Conservation (phyloP, 2,113 vertebrate genomes). For the Leiothrix lutea region DNA sequence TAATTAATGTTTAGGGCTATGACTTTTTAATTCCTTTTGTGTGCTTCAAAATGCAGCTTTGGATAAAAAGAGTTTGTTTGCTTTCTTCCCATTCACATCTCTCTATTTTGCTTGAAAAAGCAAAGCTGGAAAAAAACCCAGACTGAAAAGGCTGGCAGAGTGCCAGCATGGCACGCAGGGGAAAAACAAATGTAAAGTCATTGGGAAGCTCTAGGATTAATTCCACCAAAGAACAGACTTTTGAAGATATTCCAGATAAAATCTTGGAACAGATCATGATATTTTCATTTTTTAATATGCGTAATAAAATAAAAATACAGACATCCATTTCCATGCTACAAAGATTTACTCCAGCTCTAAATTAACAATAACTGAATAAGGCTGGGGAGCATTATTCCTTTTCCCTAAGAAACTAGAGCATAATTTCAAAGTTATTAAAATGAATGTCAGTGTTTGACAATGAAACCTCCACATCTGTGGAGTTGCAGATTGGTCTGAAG, state of each 20-base stretch:
- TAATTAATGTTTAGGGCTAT: background rate
- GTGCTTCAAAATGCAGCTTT: background rate
- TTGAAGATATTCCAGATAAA: conserved; percentile 49
- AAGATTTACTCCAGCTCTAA: conserved; percentile 23
- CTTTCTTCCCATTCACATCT: background rate
- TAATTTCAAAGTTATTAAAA: conserved; percentile 14
- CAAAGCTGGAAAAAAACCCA: background rate
- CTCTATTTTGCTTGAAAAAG: background rate
- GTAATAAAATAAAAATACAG: conserved; percentile 24
- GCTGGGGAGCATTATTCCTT: background rate
- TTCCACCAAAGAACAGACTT: conserved; percentile 36
- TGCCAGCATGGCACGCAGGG: background rate
- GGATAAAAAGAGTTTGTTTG: background rate
- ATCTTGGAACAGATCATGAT: conserved; percentile 22
- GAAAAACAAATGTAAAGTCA: conserved; percentile 33
- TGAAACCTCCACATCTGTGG: background rate
- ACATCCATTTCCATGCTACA: background rate
- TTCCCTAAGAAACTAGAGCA: background rate
- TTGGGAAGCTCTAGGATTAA: conserved; percentile 25
- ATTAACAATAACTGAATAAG: background rate
- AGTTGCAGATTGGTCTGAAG: background rate
- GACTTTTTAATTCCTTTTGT: background rate
- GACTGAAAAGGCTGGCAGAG: background rate
- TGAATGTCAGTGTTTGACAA: background rate
- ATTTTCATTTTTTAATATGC: conserved; percentile 38